Conservation (phyloP, 2,797 vertebrate species). For the Chromobotia macracanthus region DNA sequence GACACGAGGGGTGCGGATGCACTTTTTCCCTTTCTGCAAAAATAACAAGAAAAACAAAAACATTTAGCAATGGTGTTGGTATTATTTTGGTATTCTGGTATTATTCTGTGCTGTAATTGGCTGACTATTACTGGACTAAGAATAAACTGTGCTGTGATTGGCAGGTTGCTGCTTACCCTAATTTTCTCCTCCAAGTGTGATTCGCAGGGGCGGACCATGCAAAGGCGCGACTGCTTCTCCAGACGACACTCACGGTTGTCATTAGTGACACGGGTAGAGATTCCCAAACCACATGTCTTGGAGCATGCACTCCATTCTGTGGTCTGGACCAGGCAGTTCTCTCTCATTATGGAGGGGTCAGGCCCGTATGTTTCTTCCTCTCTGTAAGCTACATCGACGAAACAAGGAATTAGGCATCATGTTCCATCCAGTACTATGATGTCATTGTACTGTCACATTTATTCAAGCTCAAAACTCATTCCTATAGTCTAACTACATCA, state of each 20-base stretch:
- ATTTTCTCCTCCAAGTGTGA: constrained; percentile 95
- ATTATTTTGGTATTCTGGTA: background rate
- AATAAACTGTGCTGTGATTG: background rate
- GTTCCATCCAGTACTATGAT: constrained; percentile 14
- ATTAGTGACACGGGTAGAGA: constrained; percentile 97
- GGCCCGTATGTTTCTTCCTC: constrained; percentile 95
- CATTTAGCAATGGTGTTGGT: constrained; percentile 32
- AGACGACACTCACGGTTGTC: constrained; percentile 94
- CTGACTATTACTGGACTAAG: background rate
- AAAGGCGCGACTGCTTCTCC: constrained; percentile 94
- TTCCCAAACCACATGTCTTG: constrained; percentile 95
- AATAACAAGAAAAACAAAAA: constrained; percentile 1
- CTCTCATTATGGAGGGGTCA: constrained; percentile 91
- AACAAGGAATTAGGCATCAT: constrained; percentile 28
- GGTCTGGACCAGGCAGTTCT: constrained; percentile 98
- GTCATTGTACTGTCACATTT: background rate
- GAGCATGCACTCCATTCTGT: constrained; percentile 99
- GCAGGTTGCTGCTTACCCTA: constrained; percentile 78
- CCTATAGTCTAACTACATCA: background rate
- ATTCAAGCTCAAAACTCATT: too few relatives aligned
- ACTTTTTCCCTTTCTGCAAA: constrained; percentile 96
- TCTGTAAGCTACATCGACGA: constrained; percentile 84
- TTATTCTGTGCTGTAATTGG: background rate
- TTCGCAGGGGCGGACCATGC: constrained; percentile 96
- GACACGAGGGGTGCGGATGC: constrained; percentile 94